Evolutionary conservation across 2,797 vertebrate species (phyloP).

Genomic region (Myiotriccus ornatus): DNA sequence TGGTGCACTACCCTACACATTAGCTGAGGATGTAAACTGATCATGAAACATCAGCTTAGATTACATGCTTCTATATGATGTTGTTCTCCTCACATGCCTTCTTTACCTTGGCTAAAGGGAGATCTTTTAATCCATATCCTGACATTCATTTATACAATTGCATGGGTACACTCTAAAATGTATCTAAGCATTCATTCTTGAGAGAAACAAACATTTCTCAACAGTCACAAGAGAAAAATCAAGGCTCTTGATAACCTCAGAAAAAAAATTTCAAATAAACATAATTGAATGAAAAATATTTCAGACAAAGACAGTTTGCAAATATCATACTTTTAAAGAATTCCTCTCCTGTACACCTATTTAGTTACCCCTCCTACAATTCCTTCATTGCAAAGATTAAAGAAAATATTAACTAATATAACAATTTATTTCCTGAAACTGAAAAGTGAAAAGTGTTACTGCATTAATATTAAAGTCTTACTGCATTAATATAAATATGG

Average conservation of each 20-base stretch:
- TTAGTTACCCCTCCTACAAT: not conserved
- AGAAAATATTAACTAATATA: not conserved
- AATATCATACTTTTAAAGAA: not conserved
- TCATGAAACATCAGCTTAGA: not conserved
- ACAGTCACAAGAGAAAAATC: not conserved
- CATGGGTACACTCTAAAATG: rapidly evolving
- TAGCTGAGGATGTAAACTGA: not conserved
- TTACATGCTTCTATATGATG: not conserved
- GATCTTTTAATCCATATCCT: not conserved
- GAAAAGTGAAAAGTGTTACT: not conserved
- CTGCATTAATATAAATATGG: not conserved
- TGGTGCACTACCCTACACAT: not conserved
- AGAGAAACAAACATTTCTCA: not conserved
- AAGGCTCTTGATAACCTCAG: not conserved
- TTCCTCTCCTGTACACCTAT: not conserved
- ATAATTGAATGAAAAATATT: not conserved
- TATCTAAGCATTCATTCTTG: not conserved
- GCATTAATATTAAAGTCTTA: not conserved
- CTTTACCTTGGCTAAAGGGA: not conserved
- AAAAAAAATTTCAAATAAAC: not conserved
- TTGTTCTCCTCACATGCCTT: not conserved
- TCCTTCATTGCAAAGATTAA: not conserved
- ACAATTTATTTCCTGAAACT: not conserved
- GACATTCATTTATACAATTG: not conserved
- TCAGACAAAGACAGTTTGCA: not conserved